A percentile compares a stretch with the other conserved stretches of the same genome.
Conservation (phyloP, 2,113 vertebrate genomes). For the Menidia beryllina region DNA sequence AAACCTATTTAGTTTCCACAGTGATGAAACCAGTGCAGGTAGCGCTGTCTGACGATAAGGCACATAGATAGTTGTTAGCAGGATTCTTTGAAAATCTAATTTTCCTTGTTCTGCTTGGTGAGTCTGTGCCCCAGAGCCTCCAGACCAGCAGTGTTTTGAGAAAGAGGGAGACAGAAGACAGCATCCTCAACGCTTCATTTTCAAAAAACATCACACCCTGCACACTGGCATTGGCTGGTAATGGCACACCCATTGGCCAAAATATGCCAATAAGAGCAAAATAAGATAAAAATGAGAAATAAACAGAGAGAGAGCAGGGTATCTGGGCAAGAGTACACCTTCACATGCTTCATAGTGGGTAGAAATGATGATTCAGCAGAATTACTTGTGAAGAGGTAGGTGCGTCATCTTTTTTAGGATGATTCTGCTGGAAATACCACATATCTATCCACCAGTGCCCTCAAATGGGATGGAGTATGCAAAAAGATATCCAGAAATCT, state of each 20-base stretch:
- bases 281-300: background rate
- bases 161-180: background rate
- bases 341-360: background rate
- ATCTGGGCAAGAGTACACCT: background rate
- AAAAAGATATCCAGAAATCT: no score
- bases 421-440: background rate
- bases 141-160: background rate
- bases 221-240: background rate
- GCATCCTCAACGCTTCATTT: background rate
- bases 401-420: background rate
- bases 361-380: background rate
- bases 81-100: background rate
- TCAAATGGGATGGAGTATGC: no score
- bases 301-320: background rate
- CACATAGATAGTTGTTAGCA: background rate
- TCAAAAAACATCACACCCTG: background rate
- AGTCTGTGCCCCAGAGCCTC: background rate
- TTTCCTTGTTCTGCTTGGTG: background rate
- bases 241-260: background rate
- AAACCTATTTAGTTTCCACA: background rate
- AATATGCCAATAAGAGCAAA: background rate
- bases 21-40: background rate
- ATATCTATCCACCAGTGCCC: no score
- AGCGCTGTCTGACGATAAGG: background rate
- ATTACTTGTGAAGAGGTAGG: background rate